phyloP scores from a whole-genome alignment of 1,140 invertebrate genomes.

The Venustaconcha ellipsiformis region DNA sequence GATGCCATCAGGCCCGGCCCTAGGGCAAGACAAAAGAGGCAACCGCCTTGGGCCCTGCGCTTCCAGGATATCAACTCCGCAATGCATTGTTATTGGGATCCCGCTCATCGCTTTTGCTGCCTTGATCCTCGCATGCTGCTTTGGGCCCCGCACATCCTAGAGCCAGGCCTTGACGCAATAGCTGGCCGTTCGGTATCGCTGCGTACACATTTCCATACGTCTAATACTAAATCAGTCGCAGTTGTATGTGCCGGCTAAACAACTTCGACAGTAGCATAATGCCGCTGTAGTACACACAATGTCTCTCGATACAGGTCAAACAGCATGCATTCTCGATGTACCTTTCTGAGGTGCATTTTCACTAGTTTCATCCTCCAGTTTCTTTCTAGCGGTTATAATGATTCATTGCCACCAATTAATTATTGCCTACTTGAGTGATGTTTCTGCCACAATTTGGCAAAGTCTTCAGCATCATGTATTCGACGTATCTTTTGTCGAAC shows the following conservation, averaged over 20 bases:
- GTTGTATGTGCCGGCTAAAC: neutral
- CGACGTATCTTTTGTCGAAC: neutral
- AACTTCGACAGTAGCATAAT: neutral
- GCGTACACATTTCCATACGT: neutral
- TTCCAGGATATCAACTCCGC: neutral
- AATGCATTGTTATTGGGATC: too few relatives aligned
- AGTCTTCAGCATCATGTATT: constrained; percentile 8
- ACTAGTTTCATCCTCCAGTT: neutral
- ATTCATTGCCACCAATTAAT: neutral
- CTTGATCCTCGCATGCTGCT: too few relatives aligned
- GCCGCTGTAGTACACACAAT: neutral
- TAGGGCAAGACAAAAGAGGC: too few relatives aligned
- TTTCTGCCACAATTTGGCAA: neutral
- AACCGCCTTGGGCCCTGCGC: neutral
- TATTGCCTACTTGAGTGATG: neutral
- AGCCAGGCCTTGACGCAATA: too few relatives aligned
- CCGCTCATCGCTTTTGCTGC: neutral
- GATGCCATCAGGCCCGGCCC: neutral
- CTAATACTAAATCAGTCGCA: neutral
- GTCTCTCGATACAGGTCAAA: neutral
- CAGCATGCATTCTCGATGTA: constrained; percentile 10
- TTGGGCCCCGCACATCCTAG: too few relatives aligned
- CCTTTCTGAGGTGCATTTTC: neutral
- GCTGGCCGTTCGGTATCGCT: neutral
- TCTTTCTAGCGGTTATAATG: neutral